phyloP scores from a whole-genome alignment of 2,113 vertebrate genomes.

The mouse (Mus musculus) region DNA sequence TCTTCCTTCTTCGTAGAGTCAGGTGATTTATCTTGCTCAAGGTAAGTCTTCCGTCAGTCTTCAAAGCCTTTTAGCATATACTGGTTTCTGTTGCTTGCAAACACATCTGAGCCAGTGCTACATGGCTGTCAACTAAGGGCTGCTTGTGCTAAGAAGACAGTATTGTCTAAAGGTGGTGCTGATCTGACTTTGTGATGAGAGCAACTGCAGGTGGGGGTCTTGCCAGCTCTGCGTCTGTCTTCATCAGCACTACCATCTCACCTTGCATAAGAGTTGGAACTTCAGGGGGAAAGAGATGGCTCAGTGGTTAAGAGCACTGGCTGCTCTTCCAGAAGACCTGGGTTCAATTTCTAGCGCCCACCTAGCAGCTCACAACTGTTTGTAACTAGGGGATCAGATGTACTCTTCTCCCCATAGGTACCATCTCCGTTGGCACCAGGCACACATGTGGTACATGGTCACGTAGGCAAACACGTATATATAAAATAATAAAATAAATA shows the following conservation, averaged over 20 bases:
- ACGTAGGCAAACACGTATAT: neutral
- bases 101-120: neutral
- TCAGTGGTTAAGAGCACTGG: neutral
- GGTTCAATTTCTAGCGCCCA: neutral
- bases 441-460: neutral
- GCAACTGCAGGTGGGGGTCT: neutral
- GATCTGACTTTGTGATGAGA: neutral
- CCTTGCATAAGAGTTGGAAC: neutral
- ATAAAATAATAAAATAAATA: neutral
- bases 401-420: no score
- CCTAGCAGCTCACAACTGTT: neutral
- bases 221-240: neutral
- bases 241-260: neutral
- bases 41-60: neutral
- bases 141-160: neutral
- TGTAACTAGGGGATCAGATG: neutral
- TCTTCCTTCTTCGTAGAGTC: neutral
- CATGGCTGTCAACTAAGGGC: neutral
- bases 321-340: neutral
- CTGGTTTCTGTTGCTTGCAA: neutral
- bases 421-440: neutral
- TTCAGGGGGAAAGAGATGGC: neutral
- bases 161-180: no score
- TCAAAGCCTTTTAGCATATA: neutral
- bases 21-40: neutral